phyloP scores from a whole-genome alignment of 2,797 vertebrate species.

The Acanthis flammea region DNA sequence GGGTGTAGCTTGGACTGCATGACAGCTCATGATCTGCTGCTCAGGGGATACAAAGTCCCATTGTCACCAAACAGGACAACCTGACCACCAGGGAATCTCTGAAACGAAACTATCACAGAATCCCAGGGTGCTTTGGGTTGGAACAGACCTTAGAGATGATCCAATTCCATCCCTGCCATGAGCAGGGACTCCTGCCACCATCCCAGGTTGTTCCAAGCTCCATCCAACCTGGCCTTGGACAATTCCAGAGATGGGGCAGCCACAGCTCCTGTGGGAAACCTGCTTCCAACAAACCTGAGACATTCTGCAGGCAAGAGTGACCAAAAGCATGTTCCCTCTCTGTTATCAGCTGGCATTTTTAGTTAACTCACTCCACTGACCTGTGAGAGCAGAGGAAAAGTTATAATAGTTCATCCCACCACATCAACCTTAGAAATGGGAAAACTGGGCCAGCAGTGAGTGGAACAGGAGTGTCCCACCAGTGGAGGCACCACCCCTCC shows the following conservation, averaged over 20 bases:
- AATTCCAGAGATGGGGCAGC: not conserved
- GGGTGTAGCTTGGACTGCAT: not conserved
- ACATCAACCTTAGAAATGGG: not conserved
- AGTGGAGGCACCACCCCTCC: fast-evolving
- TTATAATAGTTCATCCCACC: fast-evolving
- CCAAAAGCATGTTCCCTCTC: fast-evolving
- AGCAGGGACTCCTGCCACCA: not conserved
- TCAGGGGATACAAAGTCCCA: not conserved
- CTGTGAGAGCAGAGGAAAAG: not conserved
- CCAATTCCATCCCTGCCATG: fast-evolving
- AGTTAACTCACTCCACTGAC: not conserved
- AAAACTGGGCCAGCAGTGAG: fast-evolving
- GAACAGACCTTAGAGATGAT: not conserved
- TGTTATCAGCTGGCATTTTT: fast-evolving
- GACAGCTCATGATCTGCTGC: fast-evolving
- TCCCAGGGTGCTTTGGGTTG: not conserved
- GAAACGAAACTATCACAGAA: fast-evolving
- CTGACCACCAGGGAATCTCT: fast-evolving
- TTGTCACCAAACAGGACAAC: fast-evolving
- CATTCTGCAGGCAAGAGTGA: not conserved
- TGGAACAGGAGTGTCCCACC: fast-evolving
- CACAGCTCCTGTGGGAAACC: fast-evolving
- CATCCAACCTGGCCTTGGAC: not conserved
- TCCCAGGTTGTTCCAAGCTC: fast-evolving
- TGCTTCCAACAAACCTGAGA: not conserved